Evolutionary conservation across 2,888 invertebrate species (phyloP).

Genomic region (Drosophila hawaiiensis): DNA sequence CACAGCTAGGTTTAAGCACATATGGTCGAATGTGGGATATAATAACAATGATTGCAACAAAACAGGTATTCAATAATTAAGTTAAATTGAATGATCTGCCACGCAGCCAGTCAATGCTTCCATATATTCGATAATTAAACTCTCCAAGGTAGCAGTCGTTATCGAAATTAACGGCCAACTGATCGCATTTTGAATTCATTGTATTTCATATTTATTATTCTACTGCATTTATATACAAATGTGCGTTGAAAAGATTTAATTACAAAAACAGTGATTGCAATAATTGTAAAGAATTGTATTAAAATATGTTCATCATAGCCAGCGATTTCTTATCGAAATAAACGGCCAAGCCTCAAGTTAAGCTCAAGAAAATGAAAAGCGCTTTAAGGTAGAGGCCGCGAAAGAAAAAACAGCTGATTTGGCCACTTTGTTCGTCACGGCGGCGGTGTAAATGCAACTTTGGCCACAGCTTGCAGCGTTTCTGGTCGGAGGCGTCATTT

Average conservation of each 20-base stretch:
- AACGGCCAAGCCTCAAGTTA: background rate
- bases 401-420: conserved; percentile 6
- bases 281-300: background rate
- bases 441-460: background rate
- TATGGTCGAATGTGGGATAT: background rate
- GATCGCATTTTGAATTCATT: background rate
- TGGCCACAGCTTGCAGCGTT: conserved; percentile 5
- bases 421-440: background rate
- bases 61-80: background rate
- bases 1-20: background rate
- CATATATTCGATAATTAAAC: conserved; percentile 8
- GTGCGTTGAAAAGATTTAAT: background rate
- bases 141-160: background rate
- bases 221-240: background rate
- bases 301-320: background rate
- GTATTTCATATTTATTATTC: background rate
- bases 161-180: conserved; percentile 2
- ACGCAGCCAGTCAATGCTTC: conserved; percentile 10
- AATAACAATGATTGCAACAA: background rate
- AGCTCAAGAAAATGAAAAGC: background rate
- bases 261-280: background rate
- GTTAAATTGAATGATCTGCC: background rate
- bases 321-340: conserved; percentile 1
- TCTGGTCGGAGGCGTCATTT: background rate
- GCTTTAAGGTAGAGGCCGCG: background rate